These are phyloP conservation scores for Polypterus senegalus DNA, from an alignment of 2,113 vertebrate genomes.

Conservation along the genomic window DNA sequence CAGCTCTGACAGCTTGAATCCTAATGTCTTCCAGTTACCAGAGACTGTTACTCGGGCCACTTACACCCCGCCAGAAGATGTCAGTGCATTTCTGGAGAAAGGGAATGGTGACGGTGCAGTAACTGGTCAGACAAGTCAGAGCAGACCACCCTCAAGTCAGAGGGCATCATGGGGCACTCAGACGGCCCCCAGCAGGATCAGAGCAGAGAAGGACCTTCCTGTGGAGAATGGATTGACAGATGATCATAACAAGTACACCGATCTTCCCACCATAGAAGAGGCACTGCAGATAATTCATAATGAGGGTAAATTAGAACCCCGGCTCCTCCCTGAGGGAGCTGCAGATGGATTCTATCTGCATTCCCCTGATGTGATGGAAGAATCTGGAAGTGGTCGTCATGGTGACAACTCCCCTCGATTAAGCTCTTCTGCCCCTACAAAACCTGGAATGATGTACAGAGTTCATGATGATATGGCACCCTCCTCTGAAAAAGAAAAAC, in stretches of 20 bases:
- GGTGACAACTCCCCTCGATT: conserved; percentile 27
- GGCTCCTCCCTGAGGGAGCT: conserved; percentile 74
- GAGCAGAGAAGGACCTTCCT: conserved; percentile 24
- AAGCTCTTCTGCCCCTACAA: conserved; percentile 45
- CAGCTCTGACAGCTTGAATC: conserved; percentile 74
- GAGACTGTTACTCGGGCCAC: conserved; percentile 28
- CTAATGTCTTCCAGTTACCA: conserved; percentile 23
- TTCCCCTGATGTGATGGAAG: conserved; percentile 50
- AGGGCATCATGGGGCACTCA: conserved; percentile 48
- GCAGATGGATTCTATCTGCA: conserved; percentile 82
- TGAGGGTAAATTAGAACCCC: conserved; percentile 64
- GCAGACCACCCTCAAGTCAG: conserved; percentile 36
- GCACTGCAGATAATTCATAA: conserved; percentile 85
- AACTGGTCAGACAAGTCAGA: conserved; percentile 16
- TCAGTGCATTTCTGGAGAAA: conserved; percentile 34
- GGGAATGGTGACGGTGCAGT: not conserved
- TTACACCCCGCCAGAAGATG: conserved; percentile 47
- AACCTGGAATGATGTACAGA: conserved; percentile 45
- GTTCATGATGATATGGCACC: conserved; percentile 25
- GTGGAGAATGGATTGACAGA: conserved; percentile 45
- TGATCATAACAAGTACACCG: conserved; percentile 21
- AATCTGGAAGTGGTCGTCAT: conserved; percentile 25
- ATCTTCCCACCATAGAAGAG: conserved; percentile 81
- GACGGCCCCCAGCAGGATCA: conserved; percentile 25
- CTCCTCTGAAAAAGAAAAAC: conserved; percentile 14